Percentiles rank a stretch among this genome's conserved stretches.
Evolutionary conservation across 2,797 vertebrate species (phyloP).

Genomic region (Tapera naevia): DNA sequence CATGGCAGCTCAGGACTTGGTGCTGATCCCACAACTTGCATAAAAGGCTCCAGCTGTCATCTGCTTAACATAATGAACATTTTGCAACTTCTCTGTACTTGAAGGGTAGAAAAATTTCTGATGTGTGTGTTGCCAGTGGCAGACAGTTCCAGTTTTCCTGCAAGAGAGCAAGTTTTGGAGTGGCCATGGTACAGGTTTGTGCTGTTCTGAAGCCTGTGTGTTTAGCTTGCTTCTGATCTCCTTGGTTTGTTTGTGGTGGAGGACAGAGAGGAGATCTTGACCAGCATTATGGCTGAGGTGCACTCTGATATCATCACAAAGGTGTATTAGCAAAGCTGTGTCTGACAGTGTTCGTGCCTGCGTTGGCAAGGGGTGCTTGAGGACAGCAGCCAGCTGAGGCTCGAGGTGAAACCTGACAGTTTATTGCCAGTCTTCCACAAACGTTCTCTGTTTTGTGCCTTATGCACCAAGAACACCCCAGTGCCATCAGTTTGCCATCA

Average conservation of each 20-base stretch:
- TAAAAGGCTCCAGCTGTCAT: conserved; percentile 2
- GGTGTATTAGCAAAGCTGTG: not conserved
- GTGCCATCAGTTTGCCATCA: not conserved
- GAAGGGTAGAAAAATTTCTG: not conserved
- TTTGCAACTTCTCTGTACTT: not conserved
- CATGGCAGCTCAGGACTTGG: not conserved
- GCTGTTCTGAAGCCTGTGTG: not conserved
- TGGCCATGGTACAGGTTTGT: not conserved
- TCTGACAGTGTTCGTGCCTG: not conserved
- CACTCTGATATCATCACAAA: not conserved
- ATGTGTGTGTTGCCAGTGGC: not conserved
- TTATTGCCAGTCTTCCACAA: not conserved
- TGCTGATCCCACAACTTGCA: not conserved
- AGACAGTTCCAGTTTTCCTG: not conserved
- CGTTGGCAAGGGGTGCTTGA: not conserved
- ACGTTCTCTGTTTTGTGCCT: not conserved
- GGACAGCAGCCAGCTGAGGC: not conserved
- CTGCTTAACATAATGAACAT: not conserved
- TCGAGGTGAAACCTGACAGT: not conserved
- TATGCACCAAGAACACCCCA: rapidly evolving
- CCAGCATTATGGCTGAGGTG: rapidly evolving
- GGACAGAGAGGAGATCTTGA: not conserved
- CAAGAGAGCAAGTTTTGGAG: not conserved
- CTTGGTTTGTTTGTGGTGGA: not conserved
- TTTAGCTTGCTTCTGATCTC: not conserved